Conservation (phyloP, 2,113 vertebrate species). For the Charina bottae region DNA sequence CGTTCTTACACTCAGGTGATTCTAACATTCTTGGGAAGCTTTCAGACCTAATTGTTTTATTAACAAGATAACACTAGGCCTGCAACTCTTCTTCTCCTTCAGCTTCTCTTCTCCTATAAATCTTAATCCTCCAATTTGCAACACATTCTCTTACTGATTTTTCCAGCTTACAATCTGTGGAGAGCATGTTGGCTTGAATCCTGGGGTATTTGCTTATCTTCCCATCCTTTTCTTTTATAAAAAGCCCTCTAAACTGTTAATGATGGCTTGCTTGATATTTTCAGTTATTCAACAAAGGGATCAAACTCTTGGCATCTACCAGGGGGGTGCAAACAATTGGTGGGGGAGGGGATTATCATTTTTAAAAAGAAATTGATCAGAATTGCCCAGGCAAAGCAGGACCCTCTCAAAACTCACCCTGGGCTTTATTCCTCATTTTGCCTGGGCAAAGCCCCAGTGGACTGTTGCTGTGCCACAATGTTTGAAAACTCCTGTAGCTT, state of each 20-base stretch:
- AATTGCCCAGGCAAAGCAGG: background rate
- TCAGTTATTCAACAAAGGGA: background rate
- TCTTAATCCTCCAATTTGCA: background rate
- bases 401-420: background rate
- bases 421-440: background rate
- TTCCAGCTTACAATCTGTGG: background rate
- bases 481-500: background rate
- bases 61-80: background rate
- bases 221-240: background rate
- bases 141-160: background rate
- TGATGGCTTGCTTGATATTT: background rate
- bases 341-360: background rate
- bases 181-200: background rate
- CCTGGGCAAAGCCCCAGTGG: background rate
- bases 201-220: background rate
- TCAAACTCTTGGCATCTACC: background rate
- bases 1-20: background rate
- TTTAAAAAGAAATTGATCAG: background rate
- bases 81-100: background rate
- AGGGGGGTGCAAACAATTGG: background rate
- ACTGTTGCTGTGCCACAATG: background rate
- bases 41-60: conserved; percentile 3
- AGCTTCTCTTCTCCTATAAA: background rate
- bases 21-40: background rate
- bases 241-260: background rate